These are phyloP conservation scores for Somateria mollissima DNA, from an alignment of 2,797 vertebrate genomes.

Conservation along the genomic window DNA sequence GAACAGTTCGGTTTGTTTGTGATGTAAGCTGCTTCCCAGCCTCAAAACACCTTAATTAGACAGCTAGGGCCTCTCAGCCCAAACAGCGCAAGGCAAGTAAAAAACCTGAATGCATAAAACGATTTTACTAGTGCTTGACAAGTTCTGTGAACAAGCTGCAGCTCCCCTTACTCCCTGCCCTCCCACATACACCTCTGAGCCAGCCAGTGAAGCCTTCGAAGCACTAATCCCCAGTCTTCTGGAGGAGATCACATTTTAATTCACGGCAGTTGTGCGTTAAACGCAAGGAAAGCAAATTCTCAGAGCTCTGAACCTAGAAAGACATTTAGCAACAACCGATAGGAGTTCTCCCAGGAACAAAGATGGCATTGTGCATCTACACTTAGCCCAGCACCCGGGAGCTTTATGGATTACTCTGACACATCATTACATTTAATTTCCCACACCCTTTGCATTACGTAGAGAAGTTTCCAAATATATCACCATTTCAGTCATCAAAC, in stretches of 20 bases:
- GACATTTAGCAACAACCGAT: background rate
- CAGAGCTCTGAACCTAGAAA: background rate
- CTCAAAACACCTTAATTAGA: background rate
- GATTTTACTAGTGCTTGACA: slow-evolving; percentile 3
- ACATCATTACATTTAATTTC: slow-evolving; percentile 28
- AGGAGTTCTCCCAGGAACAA: background rate
- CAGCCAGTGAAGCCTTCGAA: slow-evolving; percentile 18
- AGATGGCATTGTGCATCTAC: background rate
- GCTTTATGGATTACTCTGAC: slow-evolving; percentile 34
- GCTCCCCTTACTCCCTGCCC: slow-evolving; percentile 24
- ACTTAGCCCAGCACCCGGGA: background rate
- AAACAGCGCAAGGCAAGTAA: background rate
- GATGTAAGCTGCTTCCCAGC: background rate
- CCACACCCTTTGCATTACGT: slow-evolving; percentile 3
- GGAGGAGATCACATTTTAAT: background rate
- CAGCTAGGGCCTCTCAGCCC: background rate
- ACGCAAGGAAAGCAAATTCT: background rate
- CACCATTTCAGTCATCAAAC: slow-evolving; percentile 10
- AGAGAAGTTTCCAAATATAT: slow-evolving; percentile 45
- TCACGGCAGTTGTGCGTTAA: background rate
- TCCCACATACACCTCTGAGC: slow-evolving; percentile 23
- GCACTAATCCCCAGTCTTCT: background rate
- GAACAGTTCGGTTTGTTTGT: background rate
- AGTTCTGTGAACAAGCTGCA: slow-evolving; percentile 9
- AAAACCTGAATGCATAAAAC: background rate